Evolutionary conservation across 2,888 invertebrate species (phyloP).

Genomic region (Malachius bipustulatus): DNA sequence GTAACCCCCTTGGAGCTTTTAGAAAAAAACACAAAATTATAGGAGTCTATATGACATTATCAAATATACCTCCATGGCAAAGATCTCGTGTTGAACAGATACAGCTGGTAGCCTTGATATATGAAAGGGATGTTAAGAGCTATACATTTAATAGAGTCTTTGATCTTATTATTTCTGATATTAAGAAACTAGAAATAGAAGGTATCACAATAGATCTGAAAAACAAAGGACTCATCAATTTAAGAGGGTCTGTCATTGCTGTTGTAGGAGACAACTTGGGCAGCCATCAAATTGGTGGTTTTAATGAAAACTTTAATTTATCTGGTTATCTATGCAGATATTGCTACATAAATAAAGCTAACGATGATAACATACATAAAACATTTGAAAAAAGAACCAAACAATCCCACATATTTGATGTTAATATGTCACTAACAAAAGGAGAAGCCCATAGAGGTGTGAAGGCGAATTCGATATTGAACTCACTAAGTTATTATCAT

Average conservation of each 20-base stretch:
- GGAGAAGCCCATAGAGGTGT: conserved; percentile 17
- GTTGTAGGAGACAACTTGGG: no score
- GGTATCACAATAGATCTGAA: background rate
- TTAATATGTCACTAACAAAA: no score
- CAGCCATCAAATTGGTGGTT: conserved; percentile 22
- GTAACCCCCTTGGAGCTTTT: conserved; percentile 2
- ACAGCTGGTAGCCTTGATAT: background rate
- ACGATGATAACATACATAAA: no score
- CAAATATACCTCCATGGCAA: conserved; percentile 1
- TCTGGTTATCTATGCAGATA: conserved; percentile 22
- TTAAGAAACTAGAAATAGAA: background rate
- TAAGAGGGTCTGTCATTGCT: conserved; percentile 17
- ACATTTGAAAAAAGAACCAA: no score
- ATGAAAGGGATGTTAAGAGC: background rate
- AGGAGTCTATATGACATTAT: conserved; percentile 1
- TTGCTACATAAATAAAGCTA: conserved; percentile 14
- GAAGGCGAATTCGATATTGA: conserved; percentile 22
- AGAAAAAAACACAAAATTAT: conserved; percentile 2
- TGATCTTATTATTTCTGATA: background rate
- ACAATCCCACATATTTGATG: no score
- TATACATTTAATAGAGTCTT: background rate
- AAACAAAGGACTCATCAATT: conserved; percentile 4
- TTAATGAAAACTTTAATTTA: conserved; percentile 22
- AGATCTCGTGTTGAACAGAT: background rate
- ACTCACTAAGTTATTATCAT: conserved; percentile 22